Evolutionary conservation across 2,113 vertebrate genomes (phyloP), one percentile per base, ranked within the genome.

Genomic region (Kryptolebias marmoratus): DNA sequence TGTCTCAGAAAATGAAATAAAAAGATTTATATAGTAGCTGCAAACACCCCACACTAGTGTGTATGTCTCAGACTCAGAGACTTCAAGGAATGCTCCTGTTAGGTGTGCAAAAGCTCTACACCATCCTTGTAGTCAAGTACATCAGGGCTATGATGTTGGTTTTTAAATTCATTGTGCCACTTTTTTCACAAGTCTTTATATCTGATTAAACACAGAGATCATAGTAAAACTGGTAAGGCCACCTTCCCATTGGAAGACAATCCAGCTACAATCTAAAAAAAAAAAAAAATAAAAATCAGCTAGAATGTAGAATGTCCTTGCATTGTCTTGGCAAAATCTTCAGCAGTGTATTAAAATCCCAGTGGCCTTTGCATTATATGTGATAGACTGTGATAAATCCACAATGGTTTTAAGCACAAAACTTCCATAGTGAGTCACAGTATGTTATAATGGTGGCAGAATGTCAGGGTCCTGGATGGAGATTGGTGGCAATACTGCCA

Each of bases 1-100:
- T 87, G 90, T 93, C 90, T 93, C 68, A 81, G 90, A 93, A 94
- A 93, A 94, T 93, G 88, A 94, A 93, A 90, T 91, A 83, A 90
- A 93, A 92, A 90, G 89, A 94, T 94, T 93, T 93, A 94, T 93
- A 90, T 83, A 84, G 75, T 64, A 22, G 83, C 82, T 80, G 74
- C 81, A 87, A 91, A 88, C 85, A 87, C 76, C 68, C 79, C 5
- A 11, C 30, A 14, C 18, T 2, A 2, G 49, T 53, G 49, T 39
- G 32, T 15, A 65, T 7, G 36, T 13, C 49, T 13, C 8, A 22
- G 9, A 52, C 62, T 36, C 48, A 30, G 1, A 53, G 18, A 2
- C 4, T 9, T 13, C 2, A 14, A 64, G 31, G 48, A 32, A 44
- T 15, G 12, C n/a, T 15, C 11, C 16, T 32, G 31, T 7, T 66